These are phyloP conservation scores for Agrotis puta DNA, from an alignment of 2,888 invertebrate genomes.

Conservation along the genomic window DNA sequence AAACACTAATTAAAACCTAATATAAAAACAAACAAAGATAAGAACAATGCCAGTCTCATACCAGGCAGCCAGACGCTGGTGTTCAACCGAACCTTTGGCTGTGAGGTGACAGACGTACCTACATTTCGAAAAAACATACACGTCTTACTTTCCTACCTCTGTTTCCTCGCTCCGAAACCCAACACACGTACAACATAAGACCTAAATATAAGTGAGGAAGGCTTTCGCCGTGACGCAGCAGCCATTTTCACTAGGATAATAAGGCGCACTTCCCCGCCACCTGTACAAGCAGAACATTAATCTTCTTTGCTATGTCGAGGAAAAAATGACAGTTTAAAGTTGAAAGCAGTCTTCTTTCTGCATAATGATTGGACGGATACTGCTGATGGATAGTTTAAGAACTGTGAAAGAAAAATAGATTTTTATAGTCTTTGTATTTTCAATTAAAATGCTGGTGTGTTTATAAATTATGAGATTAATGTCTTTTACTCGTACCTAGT, in stretches of 20 bases:
- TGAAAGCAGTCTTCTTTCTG: constrained; percentile 43
- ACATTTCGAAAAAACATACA: too few relatives aligned
- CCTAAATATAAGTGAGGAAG: constrained; percentile 39
- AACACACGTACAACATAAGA: constrained; percentile 34
- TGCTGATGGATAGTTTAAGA: constrained; percentile 39
- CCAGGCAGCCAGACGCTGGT: too few relatives aligned
- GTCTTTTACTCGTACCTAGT: too few relatives aligned
- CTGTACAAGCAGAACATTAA: constrained; percentile 59
- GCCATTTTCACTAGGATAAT: constrained; percentile 58
- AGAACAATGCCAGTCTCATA: too few relatives aligned
- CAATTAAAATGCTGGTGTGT: too few relatives aligned
- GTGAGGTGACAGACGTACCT: too few relatives aligned
- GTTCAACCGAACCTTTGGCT: too few relatives aligned
- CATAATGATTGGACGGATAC: constrained; percentile 47
- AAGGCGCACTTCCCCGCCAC: constrained; percentile 49
- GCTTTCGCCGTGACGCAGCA: constrained; percentile 40
- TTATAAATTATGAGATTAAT: too few relatives aligned
- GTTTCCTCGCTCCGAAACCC: constrained; percentile 1
- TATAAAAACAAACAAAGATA: too few relatives aligned
- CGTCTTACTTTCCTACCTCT: background rate
- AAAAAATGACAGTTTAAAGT: constrained; percentile 54
- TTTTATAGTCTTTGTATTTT: background rate
- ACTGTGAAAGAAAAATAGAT: constrained; percentile 12
- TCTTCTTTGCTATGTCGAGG: constrained; percentile 52
- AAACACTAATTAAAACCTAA: too few relatives aligned